Conservation (phyloP, 2,797 vertebrate species). For the Spheniscus humboldti region DNA sequence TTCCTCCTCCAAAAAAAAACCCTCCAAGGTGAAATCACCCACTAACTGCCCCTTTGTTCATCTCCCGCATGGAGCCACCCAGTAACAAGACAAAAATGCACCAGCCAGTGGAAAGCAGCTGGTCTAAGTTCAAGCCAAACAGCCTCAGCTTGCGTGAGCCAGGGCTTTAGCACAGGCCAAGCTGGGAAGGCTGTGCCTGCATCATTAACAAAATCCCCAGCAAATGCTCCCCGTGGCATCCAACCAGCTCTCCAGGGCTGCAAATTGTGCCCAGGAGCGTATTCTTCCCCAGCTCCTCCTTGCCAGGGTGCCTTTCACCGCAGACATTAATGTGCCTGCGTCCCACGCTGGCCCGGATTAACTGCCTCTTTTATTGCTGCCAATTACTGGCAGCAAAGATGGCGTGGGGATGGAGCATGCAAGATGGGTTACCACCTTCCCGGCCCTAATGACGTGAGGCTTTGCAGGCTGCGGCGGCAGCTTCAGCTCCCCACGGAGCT, state of each 20-base stretch:
- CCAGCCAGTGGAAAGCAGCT: conserved; percentile 59
- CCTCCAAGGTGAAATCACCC: neutral
- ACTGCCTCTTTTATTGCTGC: conserved; percentile 49
- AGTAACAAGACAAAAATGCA: conserved; percentile 15
- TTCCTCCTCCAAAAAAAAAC: neutral
- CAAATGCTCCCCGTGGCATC: conserved; percentile 50
- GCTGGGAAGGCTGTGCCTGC: conserved; percentile 32
- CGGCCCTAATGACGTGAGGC: neutral
- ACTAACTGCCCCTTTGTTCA: neutral
- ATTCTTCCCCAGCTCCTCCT: conserved; percentile 34
- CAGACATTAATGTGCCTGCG: conserved; percentile 23
- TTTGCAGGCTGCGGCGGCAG: neutral
- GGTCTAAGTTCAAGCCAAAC: conserved; percentile 55
- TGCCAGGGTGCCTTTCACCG: conserved; percentile 42
- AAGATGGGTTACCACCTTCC: conserved; percentile 25
- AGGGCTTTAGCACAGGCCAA: conserved; percentile 33
- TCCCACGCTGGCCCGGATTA: conserved; percentile 43
- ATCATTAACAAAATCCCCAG: conserved; percentile 55
- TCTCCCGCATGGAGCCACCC: neutral
- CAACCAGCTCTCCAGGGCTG: conserved; percentile 51
- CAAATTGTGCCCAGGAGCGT: conserved; percentile 32
- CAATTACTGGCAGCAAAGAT: conserved; percentile 45
- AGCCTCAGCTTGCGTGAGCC: neutral
- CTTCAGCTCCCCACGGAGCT: neutral
- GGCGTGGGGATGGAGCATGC: conserved; percentile 11